Evolutionary conservation across 2,797 vertebrate species (phyloP), one percentile per base, ranked within the genome.

Genomic region (Triplophysa bombifrons): DNA sequence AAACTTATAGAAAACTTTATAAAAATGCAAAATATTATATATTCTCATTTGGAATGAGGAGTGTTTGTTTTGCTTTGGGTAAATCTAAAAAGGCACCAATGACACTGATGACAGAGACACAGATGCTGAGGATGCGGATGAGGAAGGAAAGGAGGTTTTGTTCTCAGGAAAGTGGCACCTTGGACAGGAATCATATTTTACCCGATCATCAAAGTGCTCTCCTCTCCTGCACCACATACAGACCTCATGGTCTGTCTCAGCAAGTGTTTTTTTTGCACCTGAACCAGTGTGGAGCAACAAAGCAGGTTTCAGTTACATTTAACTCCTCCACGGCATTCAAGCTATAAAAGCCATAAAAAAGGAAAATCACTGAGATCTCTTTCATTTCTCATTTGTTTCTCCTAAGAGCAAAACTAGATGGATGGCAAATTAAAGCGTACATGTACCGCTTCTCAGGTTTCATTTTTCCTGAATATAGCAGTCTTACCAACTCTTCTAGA

Each of bases 211-310:
- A 86, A 85, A 84, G 74, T 80, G 60, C 34, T 74, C 73, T 75
- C 22, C 64, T 84, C 66, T 76, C 48, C 72, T 76, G 65, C 76
- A 82, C 73, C 85, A 83, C 85, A 74, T 58, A 69, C 60, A 55
- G 65, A 79, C 69, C 78, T 74, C 68, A 80, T 81, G 83, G 75
- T 68, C 78, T 70, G 60, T 76, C 71, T 75, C 77, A 72, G 80
- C 71, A 63, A 58, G 63, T 81, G 78, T 84, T 80, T 82, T 76
- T 79, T 78, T 78, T 78, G 67, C 82, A 82, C 82, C 82, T 84
- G 71, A 82, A 84, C 80, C 82, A 78, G 67, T 86, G 85, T 84
- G 82, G 80, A 78, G 80, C 81, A 84, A 84, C 83, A 82, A 66
- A 78, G 81, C 66, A 77, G 72, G 78, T 56, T 86, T 80, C 19